Conservation (phyloP, 2,888 invertebrate genomes). For the Dryobota labecula region DNA sequence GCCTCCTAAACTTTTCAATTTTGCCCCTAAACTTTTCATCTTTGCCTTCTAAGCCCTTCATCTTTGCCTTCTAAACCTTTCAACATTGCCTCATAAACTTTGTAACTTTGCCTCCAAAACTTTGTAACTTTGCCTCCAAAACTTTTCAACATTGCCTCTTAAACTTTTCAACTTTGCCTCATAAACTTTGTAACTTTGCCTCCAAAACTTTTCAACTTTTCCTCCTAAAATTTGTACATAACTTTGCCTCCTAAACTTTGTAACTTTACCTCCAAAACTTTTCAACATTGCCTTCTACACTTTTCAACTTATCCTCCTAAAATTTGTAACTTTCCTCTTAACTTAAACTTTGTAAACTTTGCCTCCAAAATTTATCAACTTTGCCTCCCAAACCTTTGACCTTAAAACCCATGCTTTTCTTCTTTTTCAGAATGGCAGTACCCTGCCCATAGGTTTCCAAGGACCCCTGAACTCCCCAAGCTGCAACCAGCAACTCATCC, state of each 20-base stretch:
- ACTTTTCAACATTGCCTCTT: not conserved
- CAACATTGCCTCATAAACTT: no score
- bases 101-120: not conserved
- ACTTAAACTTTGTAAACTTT: no score
- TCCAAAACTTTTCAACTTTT: not conserved
- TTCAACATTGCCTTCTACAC: not conserved
- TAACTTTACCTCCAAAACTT: not conserved
- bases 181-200: no score
- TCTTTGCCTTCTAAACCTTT: not conserved
- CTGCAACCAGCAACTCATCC: constrained; percentile 35
- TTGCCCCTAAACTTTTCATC: not conserved
- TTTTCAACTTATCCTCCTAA: not conserved
- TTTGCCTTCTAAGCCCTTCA: not conserved
- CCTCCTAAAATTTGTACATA: not conserved
- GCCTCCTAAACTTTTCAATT: not conserved
- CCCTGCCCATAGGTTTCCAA: constrained; percentile 62
- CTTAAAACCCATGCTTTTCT: not conserved
- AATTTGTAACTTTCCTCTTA: no score
- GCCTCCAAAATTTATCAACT: not conserved
- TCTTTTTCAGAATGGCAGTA: constrained; percentile 63
- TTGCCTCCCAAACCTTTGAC: not conserved
- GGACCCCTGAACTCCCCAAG: constrained; percentile 27
- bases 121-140: not conserved
- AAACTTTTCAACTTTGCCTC: not conserved
- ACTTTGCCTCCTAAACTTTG: no score